Conservation (phyloP, 2,888 invertebrate genomes). For the Mesochorus sp. region DNA sequence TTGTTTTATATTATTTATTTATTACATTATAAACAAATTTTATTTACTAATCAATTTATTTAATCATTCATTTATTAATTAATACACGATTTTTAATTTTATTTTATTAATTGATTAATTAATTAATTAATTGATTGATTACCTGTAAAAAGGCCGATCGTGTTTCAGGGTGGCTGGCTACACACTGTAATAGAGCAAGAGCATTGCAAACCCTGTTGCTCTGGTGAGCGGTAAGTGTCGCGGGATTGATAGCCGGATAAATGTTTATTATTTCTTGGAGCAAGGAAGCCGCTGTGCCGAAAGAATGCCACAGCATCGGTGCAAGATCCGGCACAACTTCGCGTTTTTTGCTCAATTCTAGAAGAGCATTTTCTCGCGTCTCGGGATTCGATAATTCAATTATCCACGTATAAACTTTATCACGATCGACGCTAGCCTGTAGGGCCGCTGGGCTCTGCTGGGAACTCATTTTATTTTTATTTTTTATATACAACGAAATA, state of each 20-base stretch:
- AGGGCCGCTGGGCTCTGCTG: constrained; percentile 90
- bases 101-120: neutral
- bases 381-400: constrained; percentile 95
- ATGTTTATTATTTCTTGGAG: constrained; percentile 99
- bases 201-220: constrained; percentile 99
- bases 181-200: constrained; percentile 97
- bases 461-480: constrained; percentile 85
- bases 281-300: constrained; percentile 97
- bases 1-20: too few relatives aligned
- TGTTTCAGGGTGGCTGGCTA: constrained; percentile 99
- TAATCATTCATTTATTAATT: neutral
- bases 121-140: too few relatives aligned
- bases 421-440: constrained; percentile 90
- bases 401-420: constrained; percentile 96
- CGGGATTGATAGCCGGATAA: constrained; percentile 99
- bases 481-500: too few relatives aligned
- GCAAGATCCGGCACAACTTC: constrained; percentile 98
- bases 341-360: constrained; percentile 95
- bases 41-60: too few relatives aligned
- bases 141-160: constrained; percentile 94
- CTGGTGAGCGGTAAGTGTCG: constrained; percentile 98
- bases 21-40: too few relatives aligned
- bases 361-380: constrained; percentile 97
- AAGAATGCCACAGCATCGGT: constrained; percentile 99
- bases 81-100: neutral